Evolutionary conservation across 2,113 vertebrate species (phyloP).

Genomic region (Pseudorasbora parva): DNA sequence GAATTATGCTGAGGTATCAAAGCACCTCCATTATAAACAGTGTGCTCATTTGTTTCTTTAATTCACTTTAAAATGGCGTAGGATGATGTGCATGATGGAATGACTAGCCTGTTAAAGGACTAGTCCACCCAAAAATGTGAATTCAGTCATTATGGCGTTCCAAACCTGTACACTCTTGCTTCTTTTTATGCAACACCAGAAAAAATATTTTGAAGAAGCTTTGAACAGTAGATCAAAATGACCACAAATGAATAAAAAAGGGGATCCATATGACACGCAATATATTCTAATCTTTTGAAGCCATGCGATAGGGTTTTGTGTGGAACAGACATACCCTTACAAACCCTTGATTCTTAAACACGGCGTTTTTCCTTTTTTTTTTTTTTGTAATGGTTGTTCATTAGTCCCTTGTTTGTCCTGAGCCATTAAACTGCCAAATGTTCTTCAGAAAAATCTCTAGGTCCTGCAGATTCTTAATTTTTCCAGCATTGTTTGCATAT

Average conservation of each 20-base stretch:
- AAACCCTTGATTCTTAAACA: too few relatives aligned
- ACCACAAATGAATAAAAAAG: background rate
- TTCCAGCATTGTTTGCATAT: too few relatives aligned
- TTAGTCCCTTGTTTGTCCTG: too few relatives aligned
- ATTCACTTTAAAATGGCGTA: slow-evolving; percentile 8
- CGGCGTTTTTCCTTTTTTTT: too few relatives aligned
- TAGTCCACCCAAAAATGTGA: background rate
- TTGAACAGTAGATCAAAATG: background rate
- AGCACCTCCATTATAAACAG: slow-evolving; percentile 37
- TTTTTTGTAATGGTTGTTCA: too few relatives aligned
- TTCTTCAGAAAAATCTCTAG: too few relatives aligned
- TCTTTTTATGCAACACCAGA: background rate
- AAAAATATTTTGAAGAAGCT: background rate
- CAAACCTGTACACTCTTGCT: background rate
- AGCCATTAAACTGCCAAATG: too few relatives aligned
- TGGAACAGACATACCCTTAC: background rate
- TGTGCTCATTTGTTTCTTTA: slow-evolving; percentile 27
- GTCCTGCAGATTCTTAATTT: too few relatives aligned
- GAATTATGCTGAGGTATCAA: slow-evolving; percentile 35
- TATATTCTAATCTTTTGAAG: background rate
- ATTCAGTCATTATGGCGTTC: background rate
- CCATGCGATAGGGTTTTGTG: background rate
- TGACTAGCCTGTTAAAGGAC: slow-evolving; percentile 6
- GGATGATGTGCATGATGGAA: background rate
- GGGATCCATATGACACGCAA: background rate